Base-by-base conservation (phyloP, 1,140 invertebrate genomes). In the Bombus breviceps region DNA sequence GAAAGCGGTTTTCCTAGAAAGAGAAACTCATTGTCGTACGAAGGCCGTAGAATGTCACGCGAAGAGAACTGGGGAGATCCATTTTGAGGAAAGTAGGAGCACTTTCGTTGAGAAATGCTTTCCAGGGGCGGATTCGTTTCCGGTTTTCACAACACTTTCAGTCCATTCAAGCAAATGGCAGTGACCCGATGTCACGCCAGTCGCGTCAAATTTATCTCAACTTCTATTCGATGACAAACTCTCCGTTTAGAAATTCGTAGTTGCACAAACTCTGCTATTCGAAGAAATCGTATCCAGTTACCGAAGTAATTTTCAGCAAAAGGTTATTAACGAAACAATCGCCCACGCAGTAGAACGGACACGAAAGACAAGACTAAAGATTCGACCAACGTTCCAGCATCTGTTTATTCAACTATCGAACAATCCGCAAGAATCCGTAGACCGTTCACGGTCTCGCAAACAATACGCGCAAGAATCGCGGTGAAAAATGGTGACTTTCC, bases 1-100 rank as follows among this genome's bases (percentile, higher is more conserved):
- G 64, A 80, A 72, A 79, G 83, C 12, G 64, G 39, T 47, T 79
- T 84, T 79, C 73, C 43, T 34, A 34, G 66, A 72, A 84, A 84
- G 76, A 79, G 83, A 84, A 84, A 84, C 32, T 84, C 37, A 43
- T 43, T 47, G 82, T 57, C 64, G 32, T 43, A 32, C 34, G 57
- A 47, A 53, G 47, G 37, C 10, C 28, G 34, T 28, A 39, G 76
- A 64, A 84, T 80, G 83, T 39, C 76, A 15, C 53, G 28, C 15
- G 41, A 47, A 13, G 43, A 43, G 59, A 77, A 83, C 81, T 5
- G 15, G 47, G 12, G 3, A 72, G 66, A 62, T 80, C 76, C 71
- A 37, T 84, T 84, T 84, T 53, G 66, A 79, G 66, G 53, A 53
- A 72, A 84, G 37, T 72, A 53, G 47, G 10, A 59, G 22, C 53